Conservation (phyloP, 1,140 invertebrate genomes). For the Zaprionus africanus region DNA sequence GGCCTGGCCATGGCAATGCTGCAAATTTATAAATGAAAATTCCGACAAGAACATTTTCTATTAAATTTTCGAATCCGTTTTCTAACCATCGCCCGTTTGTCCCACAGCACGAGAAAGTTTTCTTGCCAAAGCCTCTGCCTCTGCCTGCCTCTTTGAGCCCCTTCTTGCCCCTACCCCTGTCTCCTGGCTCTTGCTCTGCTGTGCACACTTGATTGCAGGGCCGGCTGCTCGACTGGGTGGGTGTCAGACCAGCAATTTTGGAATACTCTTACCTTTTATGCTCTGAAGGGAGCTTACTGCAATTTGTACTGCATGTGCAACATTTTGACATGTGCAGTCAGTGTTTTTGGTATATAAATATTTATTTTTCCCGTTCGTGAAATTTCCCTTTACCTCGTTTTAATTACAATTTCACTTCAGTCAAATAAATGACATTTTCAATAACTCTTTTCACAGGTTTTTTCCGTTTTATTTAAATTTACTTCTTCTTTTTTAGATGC, state of each 20-base stretch:
- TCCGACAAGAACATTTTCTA: constrained; percentile 83
- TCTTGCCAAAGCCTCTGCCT: constrained; percentile 62
- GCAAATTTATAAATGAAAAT: constrained; percentile 81
- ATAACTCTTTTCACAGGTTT: no score
- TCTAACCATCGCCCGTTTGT: constrained; percentile 45
- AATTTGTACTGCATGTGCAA: neutral
- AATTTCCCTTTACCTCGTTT: no score
- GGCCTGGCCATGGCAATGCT: constrained; percentile 7
- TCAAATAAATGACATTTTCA: no score
- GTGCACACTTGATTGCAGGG: constrained; percentile 18
- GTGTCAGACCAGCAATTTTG: constrained; percentile 39
- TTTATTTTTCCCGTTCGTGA: neutral
- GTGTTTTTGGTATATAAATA: neutral
- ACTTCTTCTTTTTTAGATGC: no score
- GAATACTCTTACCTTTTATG: constrained; percentile 22
- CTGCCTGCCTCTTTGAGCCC: neutral
- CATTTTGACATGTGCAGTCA: neutral
- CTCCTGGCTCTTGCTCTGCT: neutral
- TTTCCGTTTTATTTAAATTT: no score
- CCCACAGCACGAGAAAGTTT: constrained; percentile 73
- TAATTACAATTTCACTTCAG: no score
- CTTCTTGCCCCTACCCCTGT: neutral
- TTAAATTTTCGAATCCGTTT: constrained; percentile 72
- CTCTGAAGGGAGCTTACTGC: neutral
- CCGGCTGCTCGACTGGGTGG: constrained; percentile 34